A percentile compares a stretch with the other conserved stretches of the same genome.
These are phyloP conservation scores for Potorous gilbertii DNA, from an alignment of 2,797 vertebrate species.

Conservation along the genomic window DNA sequence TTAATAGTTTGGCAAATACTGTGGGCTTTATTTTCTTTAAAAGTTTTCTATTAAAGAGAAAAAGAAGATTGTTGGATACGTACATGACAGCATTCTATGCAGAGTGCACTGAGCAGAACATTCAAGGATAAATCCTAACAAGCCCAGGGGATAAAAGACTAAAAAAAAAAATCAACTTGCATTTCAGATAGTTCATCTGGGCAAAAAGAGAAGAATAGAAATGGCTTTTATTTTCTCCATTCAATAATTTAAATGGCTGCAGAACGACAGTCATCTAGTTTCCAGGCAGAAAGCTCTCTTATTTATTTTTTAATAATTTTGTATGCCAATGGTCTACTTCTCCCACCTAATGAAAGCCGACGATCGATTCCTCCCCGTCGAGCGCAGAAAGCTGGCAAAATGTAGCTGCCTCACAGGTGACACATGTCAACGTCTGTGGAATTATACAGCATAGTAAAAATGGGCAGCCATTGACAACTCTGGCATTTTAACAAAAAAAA, in stretches of 20 bases:
- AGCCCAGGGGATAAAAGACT: constrained; percentile 77
- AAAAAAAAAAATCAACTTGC: constrained; percentile 79
- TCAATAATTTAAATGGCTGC: constrained; percentile 85
- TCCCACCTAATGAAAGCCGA: constrained; percentile 79
- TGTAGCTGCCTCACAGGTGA: constrained; percentile 80
- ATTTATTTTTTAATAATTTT: constrained; percentile 76
- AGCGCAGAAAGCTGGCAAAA: constrained; percentile 76
- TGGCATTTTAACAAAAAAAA: constrained; percentile 78
- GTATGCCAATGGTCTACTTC: constrained; percentile 79
- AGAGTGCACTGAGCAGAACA: constrained; percentile 76
- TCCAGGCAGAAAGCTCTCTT: constrained; percentile 79
- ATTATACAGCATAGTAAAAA: constrained; percentile 80
- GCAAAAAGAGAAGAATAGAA: constrained; percentile 75
- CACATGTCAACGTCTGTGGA: constrained; percentile 78
- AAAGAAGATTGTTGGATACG: constrained; percentile 69
- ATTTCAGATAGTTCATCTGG: constrained; percentile 78
- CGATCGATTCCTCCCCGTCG: constrained; percentile 80
- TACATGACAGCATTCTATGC: constrained; percentile 75
- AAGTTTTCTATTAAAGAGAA: constrained; percentile 66
- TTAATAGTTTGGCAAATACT: constrained; percentile 77
- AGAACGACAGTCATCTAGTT: constrained; percentile 53
- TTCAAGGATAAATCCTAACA: constrained; percentile 78
- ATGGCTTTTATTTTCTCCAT: constrained; percentile 81
- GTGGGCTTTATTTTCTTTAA: constrained; percentile 83
- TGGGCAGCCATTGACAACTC: constrained; percentile 71